Evolutionary conservation across 2,888 invertebrate species (phyloP), one percentile per base, ranked within the genome.

Genomic region (Acrobasis consociella): DNA sequence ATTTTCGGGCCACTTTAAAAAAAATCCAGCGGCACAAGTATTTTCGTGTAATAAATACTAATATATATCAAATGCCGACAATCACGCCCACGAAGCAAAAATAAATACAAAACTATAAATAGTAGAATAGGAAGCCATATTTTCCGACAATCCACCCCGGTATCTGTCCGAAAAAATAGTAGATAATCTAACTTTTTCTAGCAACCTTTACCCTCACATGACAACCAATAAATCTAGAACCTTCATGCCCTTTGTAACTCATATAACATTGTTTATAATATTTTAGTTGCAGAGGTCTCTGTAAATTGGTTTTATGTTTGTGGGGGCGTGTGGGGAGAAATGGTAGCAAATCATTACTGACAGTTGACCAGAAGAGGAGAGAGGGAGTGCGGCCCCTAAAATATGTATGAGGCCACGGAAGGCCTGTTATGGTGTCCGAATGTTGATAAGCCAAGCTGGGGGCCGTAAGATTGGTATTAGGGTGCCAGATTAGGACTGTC

Each of bases 371-470:
- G 83, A 42, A 86, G 84, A 87, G 92, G 91, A 84, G 22, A 86
- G 84, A 87, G 92, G 91, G 91, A 83, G 85, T 78, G 82, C 72
- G 75, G 77, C 87, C 91, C 89, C 86, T 92, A 85, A 92, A 92
- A 89, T 92, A 92, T 92, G 92, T 92, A 92, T 92, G 91, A 89
- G 90, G 82, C 86, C 82, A 82, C 78, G 82, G 79, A 85, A 89
- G 85, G 87, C 86, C 86, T 88, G 91, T 91, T 91, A 91, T 91
- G 91, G 91, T 92, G 92, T 92, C 92, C 92, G 92, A 92, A 92
- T 91, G 90, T 85, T 91, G 92, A 92, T 92, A 92, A 92, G 92
- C 90, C 89, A 87, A 87, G 82, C 85, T 80, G 87, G 89, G 89
- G 85, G 85, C 77, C 69, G 77, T 70, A 81, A 87, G 87, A 86